Evolutionary conservation across 1,140 invertebrate genomes (phyloP), one percentile per base, ranked within the genome.

Genomic region (Cydia amplana): DNA sequence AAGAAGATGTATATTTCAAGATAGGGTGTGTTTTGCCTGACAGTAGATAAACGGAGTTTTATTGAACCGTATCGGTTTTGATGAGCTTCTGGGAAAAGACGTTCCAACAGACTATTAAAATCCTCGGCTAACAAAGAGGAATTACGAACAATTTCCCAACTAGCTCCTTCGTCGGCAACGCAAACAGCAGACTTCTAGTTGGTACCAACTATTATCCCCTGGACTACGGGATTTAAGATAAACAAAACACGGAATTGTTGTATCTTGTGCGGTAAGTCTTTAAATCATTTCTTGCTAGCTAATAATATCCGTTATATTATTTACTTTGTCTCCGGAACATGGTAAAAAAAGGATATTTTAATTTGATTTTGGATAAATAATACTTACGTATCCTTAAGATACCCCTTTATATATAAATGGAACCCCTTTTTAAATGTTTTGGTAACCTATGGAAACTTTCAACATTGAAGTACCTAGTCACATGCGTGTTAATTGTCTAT

Each of bases 161-260:
- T 84, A 79, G 81, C 32, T 36, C 36, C 77, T 88, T 85, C 81
- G 87, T 85, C 84, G 87, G 77, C 75, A 85, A 87, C 82, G 83
- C 87, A 85, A 89, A 87, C 85, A 87, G 82, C 81, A 81, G 73
- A 83, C 83, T 79, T 82, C 83, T 86, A 83, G 85, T 87, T 87
- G n/a, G n/a, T n/a, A 82, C 74, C 74, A 87, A 85, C 88, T 90
- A 86, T 89, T 88, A 90, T 88, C 85, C 80, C 75, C 75, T 74
- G 83, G 83, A 84, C 84, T 85, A 90, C 80, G 82, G n/a, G 77
- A 74, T 81, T 73, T 74, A 77, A 78, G 79, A 84, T 78, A 81
- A 82, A 82, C 79, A 70, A 75, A 79, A 78, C 81, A 60, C 55
- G 51, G 76, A 77, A 65, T 79, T 23, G 18, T 82, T 81, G 28